Conservation (phyloP, 2,888 invertebrate species). For the Ecliptopera silaceata region DNA sequence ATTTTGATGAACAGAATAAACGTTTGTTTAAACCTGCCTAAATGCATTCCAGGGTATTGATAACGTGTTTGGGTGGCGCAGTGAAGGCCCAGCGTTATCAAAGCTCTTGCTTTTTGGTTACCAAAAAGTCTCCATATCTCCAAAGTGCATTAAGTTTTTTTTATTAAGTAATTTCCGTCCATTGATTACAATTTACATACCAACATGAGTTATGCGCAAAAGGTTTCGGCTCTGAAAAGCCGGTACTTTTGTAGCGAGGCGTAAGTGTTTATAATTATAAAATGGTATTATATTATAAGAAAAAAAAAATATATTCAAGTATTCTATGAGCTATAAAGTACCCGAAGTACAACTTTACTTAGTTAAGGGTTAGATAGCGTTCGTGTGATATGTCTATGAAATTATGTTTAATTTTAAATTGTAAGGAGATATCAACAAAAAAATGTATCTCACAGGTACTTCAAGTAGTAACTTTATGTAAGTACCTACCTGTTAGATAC, state of each 20-base stretch:
- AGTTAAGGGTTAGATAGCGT: too few relatives aligned
- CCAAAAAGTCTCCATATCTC: constrained; percentile 52
- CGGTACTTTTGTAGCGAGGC: background rate
- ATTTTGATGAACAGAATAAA: constrained; percentile 26
- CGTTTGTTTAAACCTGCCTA: constrained; percentile 67
- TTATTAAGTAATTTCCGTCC: constrained; percentile 51
- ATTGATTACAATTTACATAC: constrained; percentile 48
- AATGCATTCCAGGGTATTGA: constrained; percentile 69
- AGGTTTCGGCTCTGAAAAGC: background rate
- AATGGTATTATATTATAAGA: too few relatives aligned
- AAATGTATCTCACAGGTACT: too few relatives aligned
- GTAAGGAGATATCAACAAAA: too few relatives aligned
- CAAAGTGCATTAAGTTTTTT: constrained; percentile 47
- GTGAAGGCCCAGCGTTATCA: constrained; percentile 58
- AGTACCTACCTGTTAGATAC: too few relatives aligned
- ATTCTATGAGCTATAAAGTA: too few relatives aligned
- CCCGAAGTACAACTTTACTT: too few relatives aligned
- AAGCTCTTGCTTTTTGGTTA: constrained; percentile 43
- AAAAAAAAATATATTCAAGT: too few relatives aligned
- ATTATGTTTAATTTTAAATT: too few relatives aligned
- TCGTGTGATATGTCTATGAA: too few relatives aligned
- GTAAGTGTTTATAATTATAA: too few relatives aligned
- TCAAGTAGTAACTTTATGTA: too few relatives aligned
- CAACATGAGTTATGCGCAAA: constrained; percentile 36
- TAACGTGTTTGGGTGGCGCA: constrained; percentile 74